phyloP scores from a whole-genome alignment of 2,113 vertebrate species.

The Corvus hawaiiensis region DNA sequence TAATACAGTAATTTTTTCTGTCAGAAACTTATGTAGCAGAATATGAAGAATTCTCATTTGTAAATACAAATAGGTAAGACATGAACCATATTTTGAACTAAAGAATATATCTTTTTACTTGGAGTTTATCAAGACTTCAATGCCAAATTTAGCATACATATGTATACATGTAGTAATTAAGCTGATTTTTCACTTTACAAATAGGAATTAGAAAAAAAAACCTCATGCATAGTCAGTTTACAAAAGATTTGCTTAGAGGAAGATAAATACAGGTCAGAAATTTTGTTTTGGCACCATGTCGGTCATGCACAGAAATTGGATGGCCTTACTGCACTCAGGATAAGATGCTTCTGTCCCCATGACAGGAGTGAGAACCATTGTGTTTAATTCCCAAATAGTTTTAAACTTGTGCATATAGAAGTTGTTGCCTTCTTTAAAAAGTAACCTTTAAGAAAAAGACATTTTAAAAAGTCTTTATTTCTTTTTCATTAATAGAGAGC shows the following conservation, averaged over 20 bases:
- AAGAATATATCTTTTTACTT: background rate
- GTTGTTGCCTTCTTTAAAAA: constrained; percentile 30
- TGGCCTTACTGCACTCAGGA: background rate
- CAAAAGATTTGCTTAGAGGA: constrained; percentile 24
- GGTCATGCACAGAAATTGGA: constrained; percentile 7
- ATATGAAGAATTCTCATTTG: background rate
- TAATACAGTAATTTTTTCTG: background rate
- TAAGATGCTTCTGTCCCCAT: background rate
- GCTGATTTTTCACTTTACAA: background rate
- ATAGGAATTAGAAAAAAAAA: background rate
- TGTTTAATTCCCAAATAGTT: background rate
- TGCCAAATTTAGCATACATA: background rate
- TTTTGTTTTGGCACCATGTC: constrained; percentile 10
- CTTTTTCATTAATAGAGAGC: constrained; percentile 62
- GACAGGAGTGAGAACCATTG: background rate
- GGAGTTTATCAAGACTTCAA: background rate
- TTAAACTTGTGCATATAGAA: constrained; percentile 6
- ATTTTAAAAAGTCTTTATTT: constrained; percentile 56
- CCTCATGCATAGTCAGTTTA: constrained; percentile 23
- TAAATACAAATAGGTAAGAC: background rate
- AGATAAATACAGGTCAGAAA: constrained; percentile 6
- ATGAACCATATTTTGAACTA: background rate
- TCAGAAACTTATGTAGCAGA: background rate
- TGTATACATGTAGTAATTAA: background rate
- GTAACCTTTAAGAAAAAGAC: constrained; percentile 22